Conservation (phyloP, 2,888 invertebrate species). For the Macroteleia sp. region DNA sequence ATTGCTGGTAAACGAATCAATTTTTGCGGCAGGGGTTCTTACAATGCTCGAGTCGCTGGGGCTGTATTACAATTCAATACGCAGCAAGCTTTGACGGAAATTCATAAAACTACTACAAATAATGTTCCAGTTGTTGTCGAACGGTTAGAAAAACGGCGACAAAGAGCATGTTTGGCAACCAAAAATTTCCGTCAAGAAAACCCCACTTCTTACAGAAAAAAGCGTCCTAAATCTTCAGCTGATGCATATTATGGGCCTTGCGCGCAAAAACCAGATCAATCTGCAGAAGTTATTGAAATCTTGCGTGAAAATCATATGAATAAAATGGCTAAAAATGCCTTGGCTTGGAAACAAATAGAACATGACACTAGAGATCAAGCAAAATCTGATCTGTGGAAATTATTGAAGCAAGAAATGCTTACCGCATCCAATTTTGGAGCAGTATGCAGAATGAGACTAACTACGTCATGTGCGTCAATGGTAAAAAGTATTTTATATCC, state of each 20-base stretch:
- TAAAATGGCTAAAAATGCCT: background rate
- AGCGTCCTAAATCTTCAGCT: background rate
- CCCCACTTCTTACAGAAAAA: background rate
- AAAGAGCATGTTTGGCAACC: background rate
- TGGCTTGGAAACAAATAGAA: too few relatives aligned
- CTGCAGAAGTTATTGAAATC: background rate
- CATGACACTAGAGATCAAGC: background rate
- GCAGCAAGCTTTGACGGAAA: background rate
- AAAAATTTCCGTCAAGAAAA: too few relatives aligned
- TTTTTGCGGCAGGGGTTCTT: conserved; percentile 1
- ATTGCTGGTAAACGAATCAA: conserved; percentile 34
- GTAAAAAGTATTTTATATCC: conserved; percentile 47
- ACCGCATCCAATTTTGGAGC: conserved; percentile 53
- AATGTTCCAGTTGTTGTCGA: background rate
- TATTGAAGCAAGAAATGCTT: background rate
- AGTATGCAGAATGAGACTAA: conserved; percentile 33
- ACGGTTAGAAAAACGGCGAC: background rate
- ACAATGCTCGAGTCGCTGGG: conserved; percentile 10
- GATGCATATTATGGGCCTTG: background rate
- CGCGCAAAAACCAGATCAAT: background rate
- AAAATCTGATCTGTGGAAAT: background rate
- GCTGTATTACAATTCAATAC: conserved; percentile 25
- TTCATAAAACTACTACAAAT: background rate
- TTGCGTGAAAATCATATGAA: background rate
- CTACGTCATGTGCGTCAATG: conserved; percentile 35